These are phyloP conservation scores for Dasyornis broadbenti DNA, from an alignment of 2,113 vertebrate genomes.

Conservation along the genomic window DNA sequence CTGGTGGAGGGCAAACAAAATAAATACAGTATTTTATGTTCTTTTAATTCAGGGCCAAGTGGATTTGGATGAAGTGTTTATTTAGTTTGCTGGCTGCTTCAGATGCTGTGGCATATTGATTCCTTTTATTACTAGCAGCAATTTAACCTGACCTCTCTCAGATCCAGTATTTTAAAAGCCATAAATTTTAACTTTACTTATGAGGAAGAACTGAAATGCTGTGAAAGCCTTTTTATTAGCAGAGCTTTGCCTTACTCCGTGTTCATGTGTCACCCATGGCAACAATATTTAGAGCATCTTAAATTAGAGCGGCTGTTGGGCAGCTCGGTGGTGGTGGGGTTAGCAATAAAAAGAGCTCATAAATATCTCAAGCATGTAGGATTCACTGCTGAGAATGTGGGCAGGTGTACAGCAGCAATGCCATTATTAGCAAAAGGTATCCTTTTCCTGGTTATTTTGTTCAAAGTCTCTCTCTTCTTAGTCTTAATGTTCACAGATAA, in stretches of 20 bases:
- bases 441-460: background rate
- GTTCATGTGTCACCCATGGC: constrained; percentile 70
- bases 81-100: constrained; percentile 79
- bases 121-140: constrained; percentile 79
- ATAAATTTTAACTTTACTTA: constrained; percentile 80
- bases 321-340: background rate
- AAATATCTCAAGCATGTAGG: constrained; percentile 26
- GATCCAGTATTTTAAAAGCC: constrained; percentile 80
- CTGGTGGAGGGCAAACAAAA: constrained; percentile 71
- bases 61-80: constrained; percentile 84
- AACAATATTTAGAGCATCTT: constrained; percentile 75
- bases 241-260: constrained; percentile 49
- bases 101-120: constrained; percentile 77
- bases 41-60: constrained; percentile 83
- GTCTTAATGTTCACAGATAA: background rate
- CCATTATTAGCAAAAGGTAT: background rate
- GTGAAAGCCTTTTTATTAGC: constrained; percentile 82
- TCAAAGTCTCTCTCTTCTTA: background rate
- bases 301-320: constrained; percentile 63
- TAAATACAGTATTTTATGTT: constrained; percentile 83
- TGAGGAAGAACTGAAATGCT: constrained; percentile 68
- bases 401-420: constrained; percentile 27
- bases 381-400: background rate
- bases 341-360: constrained; percentile 36
- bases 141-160: constrained; percentile 79